Evolutionary conservation across 2,888 invertebrate genomes (phyloP), one percentile per base, ranked within the genome.

Genomic region (Tenthredo notha): DNA sequence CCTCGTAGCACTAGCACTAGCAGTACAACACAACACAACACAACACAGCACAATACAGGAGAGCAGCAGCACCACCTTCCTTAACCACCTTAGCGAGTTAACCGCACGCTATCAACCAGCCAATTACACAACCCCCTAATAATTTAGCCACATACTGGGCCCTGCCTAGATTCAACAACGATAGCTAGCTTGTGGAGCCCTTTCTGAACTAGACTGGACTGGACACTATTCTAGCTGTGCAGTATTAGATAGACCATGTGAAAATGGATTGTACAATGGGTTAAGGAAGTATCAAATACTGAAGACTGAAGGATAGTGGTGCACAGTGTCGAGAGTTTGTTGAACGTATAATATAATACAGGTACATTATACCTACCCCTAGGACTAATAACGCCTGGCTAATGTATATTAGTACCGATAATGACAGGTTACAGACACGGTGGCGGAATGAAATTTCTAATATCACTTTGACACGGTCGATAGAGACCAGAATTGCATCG

Each of bases 81-180:
- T 65, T 54, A 58, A 85, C 78, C 78, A 82, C 85, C 78, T 86
- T 85, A 87, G 85, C 87, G 87, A 87, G 87, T 61, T 87, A 88
- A 90, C 91, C 91, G 88, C 90, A 90, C 89, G 88, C 90, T 89
- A 89, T 90, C 89, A 88, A 89, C 88, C 88, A 88, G 86, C 91
- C 89, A 91, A 91, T 92, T 92, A 92, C 89, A 90, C 89, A 88
- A 89, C 88, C 86, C 90, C 89, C 90, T 88, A 90, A 92, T 92
- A 91, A 92, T 91, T 92, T 90, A 91, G 88, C 89, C 88, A 86
- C 88, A 86, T 87, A 88, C 84, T 88, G 86, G 88, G 88, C 89
- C 87, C 87, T 87, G 87, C 84, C 88, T 86, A 89, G 90, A 91
- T 92, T 90, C 86, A 85, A 85, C 87, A 86, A 84, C 87, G 91